These are phyloP conservation scores for Oryzias dopingdopingensis DNA, from an alignment of 2,797 vertebrate genomes.

Conservation along the genomic window DNA sequence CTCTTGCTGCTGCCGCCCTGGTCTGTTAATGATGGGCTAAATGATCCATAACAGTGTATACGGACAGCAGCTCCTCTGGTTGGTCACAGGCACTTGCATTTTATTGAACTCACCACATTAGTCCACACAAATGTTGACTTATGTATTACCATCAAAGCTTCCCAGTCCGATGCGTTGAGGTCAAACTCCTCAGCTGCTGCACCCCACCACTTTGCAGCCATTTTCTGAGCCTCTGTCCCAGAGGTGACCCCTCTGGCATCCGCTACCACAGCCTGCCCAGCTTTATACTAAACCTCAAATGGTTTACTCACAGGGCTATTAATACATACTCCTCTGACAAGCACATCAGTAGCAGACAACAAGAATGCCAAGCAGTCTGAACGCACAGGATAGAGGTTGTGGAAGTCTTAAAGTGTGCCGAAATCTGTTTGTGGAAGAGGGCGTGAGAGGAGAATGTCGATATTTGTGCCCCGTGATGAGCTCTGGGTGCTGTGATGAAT, in stretches of 20 bases:
- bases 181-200: conserved; percentile 39
- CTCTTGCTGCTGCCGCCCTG: conserved; percentile 38
- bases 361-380: conserved; percentile 30
- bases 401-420: conserved; percentile 28
- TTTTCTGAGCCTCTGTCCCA: conserved; percentile 33
- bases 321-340: conserved; percentile 56
- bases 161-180: neutral
- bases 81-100: conserved; percentile 69
- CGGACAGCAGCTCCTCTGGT: conserved; percentile 51
- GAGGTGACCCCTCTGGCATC: conserved; percentile 53
- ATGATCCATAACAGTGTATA: conserved; percentile 68
- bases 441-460: conserved; percentile 30
- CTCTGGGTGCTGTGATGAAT: conserved; percentile 61
- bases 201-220: conserved; percentile 7
- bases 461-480: conserved; percentile 49
- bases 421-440: conserved; percentile 52
- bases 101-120: conserved; percentile 57
- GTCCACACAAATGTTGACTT: conserved; percentile 43
- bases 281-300: conserved; percentile 63
- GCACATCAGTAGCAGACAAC: conserved; percentile 33
- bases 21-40: conserved; percentile 60
- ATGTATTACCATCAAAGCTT: conserved; percentile 26
- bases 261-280: conserved; percentile 27
- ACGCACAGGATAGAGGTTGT: conserved; percentile 26
- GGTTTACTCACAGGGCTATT: conserved; percentile 69